Base-by-base conservation (phyloP, 1,140 invertebrate genomes). In the Bicyclus anynana region DNA sequence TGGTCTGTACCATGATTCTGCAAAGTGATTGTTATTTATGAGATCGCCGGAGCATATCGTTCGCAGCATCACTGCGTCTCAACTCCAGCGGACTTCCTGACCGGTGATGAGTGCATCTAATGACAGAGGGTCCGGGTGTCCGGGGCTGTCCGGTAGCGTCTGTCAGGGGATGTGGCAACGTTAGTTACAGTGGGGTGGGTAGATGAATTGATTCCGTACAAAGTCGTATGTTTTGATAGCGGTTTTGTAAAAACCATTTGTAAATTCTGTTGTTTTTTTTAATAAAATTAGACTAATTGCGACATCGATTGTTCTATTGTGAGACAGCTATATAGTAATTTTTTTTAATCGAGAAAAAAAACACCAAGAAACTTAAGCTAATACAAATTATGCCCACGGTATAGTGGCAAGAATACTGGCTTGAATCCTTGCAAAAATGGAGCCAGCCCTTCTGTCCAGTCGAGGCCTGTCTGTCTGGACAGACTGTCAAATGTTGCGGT, bases 201-300 rank as follows among this genome's bases (percentile, higher is more conserved):
- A 33, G 14, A 40, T 5, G 33, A 52, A 52, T 52, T 40, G 49
- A 20, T 38, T 18, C 10, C 37, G 14, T 38, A 37, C 23, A 40
- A 52, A 35, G 29, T 35, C 13, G 5, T 40, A 10, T 51, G 48
- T 44, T 54, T 27, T 55, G 29, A 27, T 6, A 23, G n/a, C 6
- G 46, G 17, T 33, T 3, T 37, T 20, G 9, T 53, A 4, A 38
- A 10, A 12, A 13, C 17, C 3, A 23, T 23, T 23, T 23, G 7
- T 23, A 23, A 23, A 2, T 23, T 2, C 23, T 7, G 23, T 23
- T 23, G 23, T 2, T 23, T 23, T 23, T 2, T 23, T 23, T n/a
- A n/a, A n/a, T n/a, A n/a, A n/a, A n/a, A n/a, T n/a, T n/a, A n/a
- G n/a, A n/a, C n/a, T n/a, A n/a, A n/a, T n/a, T n/a, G n/a, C n/a